Base-by-base conservation (phyloP, 2,888 invertebrate genomes). In the Alentia gelatinosa region DNA sequence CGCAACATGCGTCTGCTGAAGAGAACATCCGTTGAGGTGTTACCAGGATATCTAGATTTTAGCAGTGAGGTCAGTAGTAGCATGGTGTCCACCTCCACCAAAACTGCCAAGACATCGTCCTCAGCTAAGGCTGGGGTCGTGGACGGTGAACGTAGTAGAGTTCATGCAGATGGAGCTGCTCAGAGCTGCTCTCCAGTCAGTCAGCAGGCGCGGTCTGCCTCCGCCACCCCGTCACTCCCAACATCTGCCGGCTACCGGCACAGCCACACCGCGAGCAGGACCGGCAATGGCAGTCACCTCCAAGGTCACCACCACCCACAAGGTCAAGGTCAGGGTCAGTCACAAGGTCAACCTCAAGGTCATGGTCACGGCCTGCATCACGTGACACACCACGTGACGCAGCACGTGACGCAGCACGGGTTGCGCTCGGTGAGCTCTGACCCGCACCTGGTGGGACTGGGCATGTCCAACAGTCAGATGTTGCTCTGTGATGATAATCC, bases 341-440 rank as follows among this genome's bases (percentile, higher is more conserved):
- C 68, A 26, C 68, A 68, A 68, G 68, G 68, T 68, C 68, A 68
- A 26, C 68, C 68, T 30, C 68, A 68, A 68, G 68, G 68, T 68
- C 47, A 47, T 47, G 47, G 9, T 47, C 79, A 79, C 39, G 89
- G 83, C 23, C 26, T 91, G 47, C 47, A 91, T 26, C 26, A 91
- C 0, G 90, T 94, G 23, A 94, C n/a, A n/a, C n/a, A n/a, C n/a
- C 47, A 47, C 19, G 47, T 47, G 19, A 7, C 19, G 19, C 47
- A 47, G 19, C 9, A 7, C 19, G n/a, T n/a, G n/a, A n/a, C n/a
- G n/a, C n/a, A n/a, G n/a, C 79, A 79, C 39, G 89, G 83, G 12
- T n/a, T 91, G 47, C 47, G 91, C 26, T 37, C 91, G 3, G 90
- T 94, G 23, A 94, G 93, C 91, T 95, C 95, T 40, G 95, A 95